Base-by-base conservation (phyloP, 2,797 vertebrate species). In the Serranus cabrilla region DNA sequence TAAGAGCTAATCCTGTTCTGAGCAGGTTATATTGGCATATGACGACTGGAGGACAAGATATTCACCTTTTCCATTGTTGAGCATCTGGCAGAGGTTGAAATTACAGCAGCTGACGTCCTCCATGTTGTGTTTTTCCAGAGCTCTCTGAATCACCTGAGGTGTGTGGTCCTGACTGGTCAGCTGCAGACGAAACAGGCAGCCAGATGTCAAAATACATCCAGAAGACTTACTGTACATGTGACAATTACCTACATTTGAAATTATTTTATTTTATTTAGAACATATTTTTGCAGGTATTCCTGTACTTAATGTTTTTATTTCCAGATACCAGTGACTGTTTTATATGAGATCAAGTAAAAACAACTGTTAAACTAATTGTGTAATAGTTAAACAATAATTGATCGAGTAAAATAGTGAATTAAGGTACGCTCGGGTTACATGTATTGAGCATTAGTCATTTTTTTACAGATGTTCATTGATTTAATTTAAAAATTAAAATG, bases 141-240 rank as follows among this genome's bases (percentile, higher is more conserved):
- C 96, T 54, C 96, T 93, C 76, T 95, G 95, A 8, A 98, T 91
- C 56, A 97, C 97, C 8, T 95, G 90, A 58, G 94, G 92, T 0
- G 96, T 96, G 93, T 97, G 97, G 85, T 98, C 97, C 92, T 98
- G 97, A 83, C 96, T 97, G 31, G 96, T 97, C 55, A 98, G 92
- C 97, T 98, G 86, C 9, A 56, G 67, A 39, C 9, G 11, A 76
- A 21, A 82, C 10, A 77, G 7, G 60, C 6, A 17, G 23, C 11
- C 23, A 68, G 12, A 17, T 25, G 40, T 64, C 10, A 63, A 51
- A 49, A 58, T 11, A 74, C 4, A 59, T 37, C 7, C 12, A 21
- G 7, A 16, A n/a, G n/a, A n/a, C n/a, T n/a, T n/a, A n/a, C n/a
- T n/a, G n/a, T n/a, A 13, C 14, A 52, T 1, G 2, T 20, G 12